Evolutionary conservation across 35 echinoderm and acorn worm species (phyloP).

Genomic region (Ptychodera flava): DNA sequence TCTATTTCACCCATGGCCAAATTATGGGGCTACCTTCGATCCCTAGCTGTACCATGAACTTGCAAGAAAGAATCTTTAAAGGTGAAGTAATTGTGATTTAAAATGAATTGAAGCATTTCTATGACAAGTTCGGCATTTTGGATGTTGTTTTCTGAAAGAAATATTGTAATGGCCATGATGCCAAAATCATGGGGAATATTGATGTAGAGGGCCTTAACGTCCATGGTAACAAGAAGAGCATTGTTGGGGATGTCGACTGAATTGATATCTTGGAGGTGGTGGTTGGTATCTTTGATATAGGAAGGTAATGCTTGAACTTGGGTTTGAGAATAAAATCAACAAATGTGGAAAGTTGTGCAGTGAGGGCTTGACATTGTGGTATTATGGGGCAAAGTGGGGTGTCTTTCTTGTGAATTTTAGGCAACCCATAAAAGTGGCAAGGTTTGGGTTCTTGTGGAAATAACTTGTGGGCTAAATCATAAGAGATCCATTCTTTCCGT

Average conservation of each 20-base stretch:
- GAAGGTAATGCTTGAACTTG: too few species aligned
- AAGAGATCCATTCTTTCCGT: background rate
- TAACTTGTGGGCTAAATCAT: too few species aligned
- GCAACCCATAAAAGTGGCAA: background rate
- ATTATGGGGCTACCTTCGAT: conserved; percentile 5
- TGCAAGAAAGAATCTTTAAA: conserved; percentile 5
- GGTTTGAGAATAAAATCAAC: too few species aligned
- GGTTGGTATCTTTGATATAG: too few species aligned
- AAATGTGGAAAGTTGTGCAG: too few species aligned
- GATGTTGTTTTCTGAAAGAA: background rate
- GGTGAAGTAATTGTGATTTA: conserved; percentile 16
- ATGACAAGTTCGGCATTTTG: background rate
- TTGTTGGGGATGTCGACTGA: background rate
- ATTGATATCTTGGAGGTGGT: too few species aligned
- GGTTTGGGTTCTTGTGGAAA: background rate
- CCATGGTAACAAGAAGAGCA: too few species aligned
- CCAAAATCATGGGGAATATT: conserved; percentile 21
- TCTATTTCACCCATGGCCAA: conserved; percentile 14
- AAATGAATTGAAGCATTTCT: conserved; percentile 11
- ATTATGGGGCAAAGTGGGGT: too few species aligned
- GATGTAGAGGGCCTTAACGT: background rate
- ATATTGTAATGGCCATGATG: background rate
- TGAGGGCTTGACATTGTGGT: too few species aligned
- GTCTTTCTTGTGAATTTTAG: conserved; percentile 8
- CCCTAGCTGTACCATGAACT: conserved; percentile 6